Conservation (phyloP, 2,113 vertebrate genomes). For the Myocastor coypus region DNA sequence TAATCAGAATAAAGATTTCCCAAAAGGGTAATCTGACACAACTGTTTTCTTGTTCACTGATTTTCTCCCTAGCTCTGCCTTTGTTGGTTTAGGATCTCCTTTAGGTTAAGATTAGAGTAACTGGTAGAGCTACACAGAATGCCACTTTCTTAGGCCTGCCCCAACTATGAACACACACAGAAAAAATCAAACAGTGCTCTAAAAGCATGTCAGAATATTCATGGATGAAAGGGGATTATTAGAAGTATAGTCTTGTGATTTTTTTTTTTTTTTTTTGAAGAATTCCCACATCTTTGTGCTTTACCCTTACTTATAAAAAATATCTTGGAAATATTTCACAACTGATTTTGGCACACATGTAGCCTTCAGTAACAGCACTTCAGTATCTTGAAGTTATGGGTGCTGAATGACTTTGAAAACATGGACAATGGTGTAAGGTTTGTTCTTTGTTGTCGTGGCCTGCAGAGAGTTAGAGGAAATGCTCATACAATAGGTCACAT, state of each 20-base stretch:
- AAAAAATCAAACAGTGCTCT: background rate
- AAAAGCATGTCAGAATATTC: background rate
- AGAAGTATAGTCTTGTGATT: background rate
- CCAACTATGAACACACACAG: background rate
- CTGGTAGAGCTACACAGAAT: background rate
- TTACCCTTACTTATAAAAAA: background rate
- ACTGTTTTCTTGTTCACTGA: background rate
- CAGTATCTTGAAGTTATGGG: background rate
- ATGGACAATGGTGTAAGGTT: background rate
- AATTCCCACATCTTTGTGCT: background rate
- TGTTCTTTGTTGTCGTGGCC: slow-evolving; percentile 14
- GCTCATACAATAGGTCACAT: background rate
- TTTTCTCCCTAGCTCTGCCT: background rate
- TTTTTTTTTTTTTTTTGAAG: background rate
- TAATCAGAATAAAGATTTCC: too few species aligned
- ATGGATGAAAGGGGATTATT: background rate
- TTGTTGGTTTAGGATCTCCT: background rate
- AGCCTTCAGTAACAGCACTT: too few species aligned
- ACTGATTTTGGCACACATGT: background rate
- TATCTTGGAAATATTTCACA: background rate
- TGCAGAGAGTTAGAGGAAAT: slow-evolving; percentile 37
- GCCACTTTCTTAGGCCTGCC: background rate
- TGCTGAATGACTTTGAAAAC: background rate
- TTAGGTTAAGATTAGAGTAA: background rate
- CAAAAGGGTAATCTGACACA: background rate